A percentile compares a stretch with the other conserved stretches of the same genome.
Conservation (phyloP, 2,888 invertebrate species). For the Anticlea derivata region DNA sequence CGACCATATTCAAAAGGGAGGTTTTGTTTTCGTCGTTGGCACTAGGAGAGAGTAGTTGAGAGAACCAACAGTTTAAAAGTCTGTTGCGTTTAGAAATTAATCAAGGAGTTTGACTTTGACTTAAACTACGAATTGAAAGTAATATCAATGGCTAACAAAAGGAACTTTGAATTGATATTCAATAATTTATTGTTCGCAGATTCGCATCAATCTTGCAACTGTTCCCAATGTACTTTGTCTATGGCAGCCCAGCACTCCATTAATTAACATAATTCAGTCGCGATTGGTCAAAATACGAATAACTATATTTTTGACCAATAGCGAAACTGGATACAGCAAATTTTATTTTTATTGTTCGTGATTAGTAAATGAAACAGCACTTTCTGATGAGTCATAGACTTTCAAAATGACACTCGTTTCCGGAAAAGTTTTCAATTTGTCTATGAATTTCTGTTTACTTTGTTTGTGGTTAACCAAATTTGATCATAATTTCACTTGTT, state of each 20-base stretch:
- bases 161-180: too few species aligned
- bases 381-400: slow-evolving; percentile 77
- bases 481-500: slow-evolving; percentile 18
- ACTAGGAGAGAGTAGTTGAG: too few species aligned
- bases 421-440: slow-evolving; percentile 70
- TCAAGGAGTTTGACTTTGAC: too few species aligned
- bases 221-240: background rate
- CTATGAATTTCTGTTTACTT: slow-evolving; percentile 59
- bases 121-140: too few species aligned
- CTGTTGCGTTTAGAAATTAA: too few species aligned
- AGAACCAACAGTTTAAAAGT: too few species aligned
- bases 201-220: too few species aligned
- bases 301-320: slow-evolving; percentile 27
- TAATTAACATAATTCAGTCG: background rate
- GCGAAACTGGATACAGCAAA: slow-evolving; percentile 10
- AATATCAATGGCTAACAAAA: too few species aligned
- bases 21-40: too few species aligned
- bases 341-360: slow-evolving; percentile 8
- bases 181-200: too few species aligned
- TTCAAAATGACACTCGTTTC: slow-evolving; percentile 80
- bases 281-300: slow-evolving; percentile 5
- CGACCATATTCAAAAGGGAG: too few species aligned
- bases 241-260: slow-evolving; percentile 10
- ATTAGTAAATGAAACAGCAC: slow-evolving; percentile 54
- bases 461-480: slow-evolving; percentile 55